Percentiles rank a stretch among this genome's conserved stretches.
These are phyloP conservation scores for Megaptera novaeangliae DNA, from an alignment of 2,113 vertebrate genomes.

Conservation along the genomic window DNA sequence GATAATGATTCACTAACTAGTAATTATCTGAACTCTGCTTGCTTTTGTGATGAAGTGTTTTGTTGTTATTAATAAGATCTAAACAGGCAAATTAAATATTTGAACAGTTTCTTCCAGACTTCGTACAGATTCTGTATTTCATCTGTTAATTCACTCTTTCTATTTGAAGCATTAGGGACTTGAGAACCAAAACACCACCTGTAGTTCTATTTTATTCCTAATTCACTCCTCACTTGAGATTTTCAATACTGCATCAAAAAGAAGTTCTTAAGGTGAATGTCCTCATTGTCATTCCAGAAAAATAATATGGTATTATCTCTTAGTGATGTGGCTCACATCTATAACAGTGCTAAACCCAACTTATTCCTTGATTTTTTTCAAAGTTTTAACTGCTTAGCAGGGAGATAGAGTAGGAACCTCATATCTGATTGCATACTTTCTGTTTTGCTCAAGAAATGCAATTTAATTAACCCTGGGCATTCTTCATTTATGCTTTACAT, in stretches of 20 bases:
- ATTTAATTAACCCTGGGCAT: slow-evolving; percentile 64
- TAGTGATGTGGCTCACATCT: slow-evolving; percentile 68
- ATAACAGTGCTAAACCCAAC: slow-evolving; percentile 68
- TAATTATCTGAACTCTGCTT: slow-evolving; percentile 31
- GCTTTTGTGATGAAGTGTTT: slow-evolving; percentile 12
- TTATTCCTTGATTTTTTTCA: slow-evolving; percentile 54
- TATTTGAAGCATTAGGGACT: slow-evolving; percentile 57
- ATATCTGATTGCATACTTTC: slow-evolving; percentile 50
- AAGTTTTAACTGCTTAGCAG: slow-evolving; percentile 60
- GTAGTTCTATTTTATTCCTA: slow-evolving; percentile 73
- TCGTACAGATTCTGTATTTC: slow-evolving; percentile 49
- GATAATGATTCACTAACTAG: slow-evolving; percentile 25
- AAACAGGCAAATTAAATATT: slow-evolving; percentile 70
- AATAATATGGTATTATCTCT: slow-evolving; percentile 76
- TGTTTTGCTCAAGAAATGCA: slow-evolving; percentile 50
- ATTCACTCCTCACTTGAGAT: slow-evolving; percentile 41
- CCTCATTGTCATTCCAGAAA: slow-evolving; percentile 76
- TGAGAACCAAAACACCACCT: slow-evolving; percentile 72
- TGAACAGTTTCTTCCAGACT: slow-evolving; percentile 57
- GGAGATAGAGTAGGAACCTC: slow-evolving; percentile 2
- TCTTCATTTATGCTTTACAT: slow-evolving; percentile 17
- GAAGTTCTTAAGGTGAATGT: slow-evolving; percentile 67
- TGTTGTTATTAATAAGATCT: slow-evolving; percentile 50
- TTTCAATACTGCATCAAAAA: slow-evolving; percentile 75
- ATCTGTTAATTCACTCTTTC: slow-evolving; percentile 54